Percentiles rank a stretch among this genome's conserved stretches.
Conservation (phyloP, 2,113 vertebrate genomes). For the Paracanthobrama guichenoti region DNA sequence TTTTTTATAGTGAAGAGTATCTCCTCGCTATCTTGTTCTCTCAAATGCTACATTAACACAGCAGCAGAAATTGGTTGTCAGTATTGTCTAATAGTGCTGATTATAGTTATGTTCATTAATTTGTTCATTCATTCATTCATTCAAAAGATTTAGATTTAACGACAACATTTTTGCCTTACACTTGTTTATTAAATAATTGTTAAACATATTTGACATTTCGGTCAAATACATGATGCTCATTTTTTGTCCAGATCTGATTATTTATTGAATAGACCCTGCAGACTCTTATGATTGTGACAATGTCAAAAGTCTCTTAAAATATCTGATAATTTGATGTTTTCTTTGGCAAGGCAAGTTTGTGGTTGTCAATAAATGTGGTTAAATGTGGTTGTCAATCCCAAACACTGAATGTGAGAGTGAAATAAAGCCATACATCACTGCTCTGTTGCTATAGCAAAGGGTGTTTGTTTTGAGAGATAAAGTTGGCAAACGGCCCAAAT, state of each 20-base stretch:
- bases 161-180: background rate
- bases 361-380: no score
- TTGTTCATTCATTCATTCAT: no score
- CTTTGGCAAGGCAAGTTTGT: background rate
- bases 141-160: background rate
- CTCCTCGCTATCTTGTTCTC: background rate
- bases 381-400: background rate
- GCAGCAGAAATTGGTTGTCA: background rate
- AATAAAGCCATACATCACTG: background rate
- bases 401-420: background rate
- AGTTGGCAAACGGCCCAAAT: background rate
- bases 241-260: background rate
- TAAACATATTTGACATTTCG: background rate
- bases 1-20: background rate
- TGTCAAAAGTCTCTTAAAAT: no score
- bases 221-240: background rate
- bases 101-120: background rate
- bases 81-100: background rate
- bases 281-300: no score
- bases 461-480: conserved; percentile 44
- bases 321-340: background rate
- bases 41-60: background rate
- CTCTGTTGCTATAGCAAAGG: background rate
- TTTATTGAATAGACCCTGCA: background rate
- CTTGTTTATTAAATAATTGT: background rate